phyloP scores from a whole-genome alignment of 2,888 invertebrate genomes.

The Xestobium rufovillosum region DNA sequence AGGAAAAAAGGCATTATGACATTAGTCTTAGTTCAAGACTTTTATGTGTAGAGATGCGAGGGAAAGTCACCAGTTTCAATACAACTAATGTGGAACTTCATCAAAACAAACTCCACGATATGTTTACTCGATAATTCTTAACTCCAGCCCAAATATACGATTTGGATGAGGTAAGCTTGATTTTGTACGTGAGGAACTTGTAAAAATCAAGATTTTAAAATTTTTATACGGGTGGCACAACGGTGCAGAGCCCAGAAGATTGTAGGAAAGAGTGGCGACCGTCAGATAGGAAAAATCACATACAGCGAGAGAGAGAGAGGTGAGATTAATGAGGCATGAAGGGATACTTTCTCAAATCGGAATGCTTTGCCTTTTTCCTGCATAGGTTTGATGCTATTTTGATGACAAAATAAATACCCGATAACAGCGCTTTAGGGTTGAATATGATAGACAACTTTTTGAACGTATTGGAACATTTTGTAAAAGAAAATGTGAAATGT shows the following conservation, averaged over 20 bases:
- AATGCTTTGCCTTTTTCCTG: conserved; percentile 19
- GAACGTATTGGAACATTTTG: conserved; percentile 30
- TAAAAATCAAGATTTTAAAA: too few relatives aligned
- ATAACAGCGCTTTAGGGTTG: conserved; percentile 16
- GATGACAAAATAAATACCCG: conserved; percentile 14
- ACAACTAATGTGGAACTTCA: conserved; percentile 10
- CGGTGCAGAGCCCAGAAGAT: conserved; percentile 12
- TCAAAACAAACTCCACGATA: conserved; percentile 12
- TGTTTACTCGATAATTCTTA: too few relatives aligned
- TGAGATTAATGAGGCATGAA: too few relatives aligned
- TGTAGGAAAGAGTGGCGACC: conserved; percentile 23
- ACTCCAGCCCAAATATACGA: conserved; percentile 6
- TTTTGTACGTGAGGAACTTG: too few relatives aligned
- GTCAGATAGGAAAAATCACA: conserved; percentile 21
- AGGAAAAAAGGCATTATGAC: too few relatives aligned
- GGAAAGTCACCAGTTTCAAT: conserved; percentile 13
- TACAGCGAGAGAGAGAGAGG: too few relatives aligned
- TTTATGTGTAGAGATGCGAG: conserved; percentile 12
- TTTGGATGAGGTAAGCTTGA: too few relatives aligned
- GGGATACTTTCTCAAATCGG: conserved; percentile 17
- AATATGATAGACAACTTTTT: conserved; percentile 29
- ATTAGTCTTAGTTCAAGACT: conserved; percentile 13
- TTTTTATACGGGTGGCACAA: too few relatives aligned
- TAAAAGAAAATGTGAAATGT: conserved; percentile 28
- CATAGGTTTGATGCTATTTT: conserved; percentile 16